These are phyloP conservation scores for Homarus americanus DNA, from an alignment of 1,140 invertebrate genomes.

Conservation along the genomic window DNA sequence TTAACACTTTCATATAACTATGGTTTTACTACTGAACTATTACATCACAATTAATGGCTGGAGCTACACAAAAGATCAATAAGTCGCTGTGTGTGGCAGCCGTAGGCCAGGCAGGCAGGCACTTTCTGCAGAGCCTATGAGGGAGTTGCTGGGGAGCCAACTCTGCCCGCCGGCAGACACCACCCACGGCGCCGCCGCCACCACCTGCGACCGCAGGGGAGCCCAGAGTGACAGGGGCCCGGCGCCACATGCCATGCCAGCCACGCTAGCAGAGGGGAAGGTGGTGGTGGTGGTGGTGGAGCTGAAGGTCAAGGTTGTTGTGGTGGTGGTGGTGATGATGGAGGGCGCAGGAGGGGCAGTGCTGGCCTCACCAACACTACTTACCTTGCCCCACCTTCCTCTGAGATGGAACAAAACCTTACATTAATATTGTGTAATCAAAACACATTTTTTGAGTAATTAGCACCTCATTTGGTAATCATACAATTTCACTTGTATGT, in stretches of 20 bases:
- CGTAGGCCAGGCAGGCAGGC: slow-evolving; percentile 37
- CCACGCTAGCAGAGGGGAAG: slow-evolving; percentile 55
- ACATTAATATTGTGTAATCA: slow-evolving; percentile 65
- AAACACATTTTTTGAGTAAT: slow-evolving; percentile 57
- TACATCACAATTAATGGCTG: slow-evolving; percentile 24
- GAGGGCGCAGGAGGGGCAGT: slow-evolving; percentile 67
- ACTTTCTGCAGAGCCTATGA: slow-evolving; percentile 57
- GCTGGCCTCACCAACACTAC: slow-evolving; percentile 72
- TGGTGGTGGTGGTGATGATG: slow-evolving; percentile 55
- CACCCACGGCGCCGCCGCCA: slow-evolving; percentile 47
- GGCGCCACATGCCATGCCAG: slow-evolving; percentile 43
- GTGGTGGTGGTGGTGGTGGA: slow-evolving; percentile 51
- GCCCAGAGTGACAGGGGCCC: slow-evolving; percentile 61
- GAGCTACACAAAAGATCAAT: slow-evolving; percentile 31
- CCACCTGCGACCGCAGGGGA: slow-evolving; percentile 53
- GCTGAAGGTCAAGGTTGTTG: slow-evolving; percentile 49
- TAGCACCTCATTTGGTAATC: slow-evolving; percentile 60
- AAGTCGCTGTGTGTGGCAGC: slow-evolving; percentile 18
- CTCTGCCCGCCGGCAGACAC: slow-evolving; percentile 29
- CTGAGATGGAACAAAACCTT: slow-evolving; percentile 72
- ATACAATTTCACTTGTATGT: slow-evolving; percentile 41
- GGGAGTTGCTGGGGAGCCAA: slow-evolving; percentile 55
- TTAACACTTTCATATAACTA: slow-evolving; percentile 49
- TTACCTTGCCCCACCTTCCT: slow-evolving; percentile 73
- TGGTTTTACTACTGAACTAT: slow-evolving; percentile 55